Conservation (phyloP, 2,888 invertebrate species). For the Apocheima hispidaria region DNA sequence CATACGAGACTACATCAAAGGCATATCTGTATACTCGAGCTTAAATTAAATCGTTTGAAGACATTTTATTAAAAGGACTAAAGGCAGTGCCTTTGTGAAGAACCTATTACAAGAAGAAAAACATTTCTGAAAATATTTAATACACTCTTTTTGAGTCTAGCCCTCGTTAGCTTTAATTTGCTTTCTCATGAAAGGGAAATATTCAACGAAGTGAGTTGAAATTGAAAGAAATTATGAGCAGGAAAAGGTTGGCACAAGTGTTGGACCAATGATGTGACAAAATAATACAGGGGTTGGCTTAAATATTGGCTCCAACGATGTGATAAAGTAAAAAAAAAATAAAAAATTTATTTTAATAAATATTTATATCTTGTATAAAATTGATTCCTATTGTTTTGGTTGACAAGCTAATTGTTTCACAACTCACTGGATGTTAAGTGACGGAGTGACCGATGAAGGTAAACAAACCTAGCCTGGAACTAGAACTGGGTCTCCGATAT, state of each 20-base stretch:
- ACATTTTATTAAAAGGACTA: slow-evolving; percentile 33
- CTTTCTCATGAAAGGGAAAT: slow-evolving; percentile 20
- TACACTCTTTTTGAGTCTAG: slow-evolving; percentile 20
- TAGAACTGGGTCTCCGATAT: no score
- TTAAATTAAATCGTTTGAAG: slow-evolving; percentile 36
- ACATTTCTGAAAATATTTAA: slow-evolving; percentile 32
- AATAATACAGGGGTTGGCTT: background rate
- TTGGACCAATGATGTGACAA: background rate
- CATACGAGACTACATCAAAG: slow-evolving; percentile 29
- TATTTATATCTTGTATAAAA: no score
- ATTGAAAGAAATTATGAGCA: slow-evolving; percentile 12
- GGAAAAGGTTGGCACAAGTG: slow-evolving; percentile 4
- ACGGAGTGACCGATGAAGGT: no score
- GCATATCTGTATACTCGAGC: slow-evolving; percentile 27
- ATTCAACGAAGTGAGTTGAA: slow-evolving; percentile 7
- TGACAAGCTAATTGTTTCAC: no score
- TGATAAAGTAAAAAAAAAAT: background rate
- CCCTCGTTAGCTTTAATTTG: slow-evolving; percentile 21
- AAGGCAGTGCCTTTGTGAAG: slow-evolving; percentile 26
- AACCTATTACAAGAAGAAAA: slow-evolving; percentile 22
- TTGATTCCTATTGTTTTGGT: no score
- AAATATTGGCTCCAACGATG: background rate
- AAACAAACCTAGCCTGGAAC: no score
- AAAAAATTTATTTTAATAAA: no score
- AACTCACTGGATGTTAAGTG: no score